Evolutionary conservation across 2,113 vertebrate genomes (phyloP).

Genomic region (Gallinago jamesoni): DNA sequence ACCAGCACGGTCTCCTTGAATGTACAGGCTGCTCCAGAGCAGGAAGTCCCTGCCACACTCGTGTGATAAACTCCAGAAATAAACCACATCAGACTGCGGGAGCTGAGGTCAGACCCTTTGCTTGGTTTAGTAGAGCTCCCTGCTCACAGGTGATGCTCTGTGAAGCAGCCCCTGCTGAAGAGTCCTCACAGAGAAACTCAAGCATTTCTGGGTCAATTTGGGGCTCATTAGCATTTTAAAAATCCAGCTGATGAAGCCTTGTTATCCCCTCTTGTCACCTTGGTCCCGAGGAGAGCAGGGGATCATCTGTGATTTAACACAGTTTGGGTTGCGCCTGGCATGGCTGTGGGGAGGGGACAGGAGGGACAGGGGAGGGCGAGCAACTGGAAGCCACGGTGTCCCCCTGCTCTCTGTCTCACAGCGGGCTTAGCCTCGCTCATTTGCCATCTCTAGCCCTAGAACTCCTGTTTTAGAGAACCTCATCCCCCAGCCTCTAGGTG

Average conservation of each 20-base stretch:
- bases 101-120: neutral
- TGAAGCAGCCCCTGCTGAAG: neutral
- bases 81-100: rapidly evolving
- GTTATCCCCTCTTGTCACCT: neutral
- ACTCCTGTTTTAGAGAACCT: neutral
- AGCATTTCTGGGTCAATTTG: neutral
- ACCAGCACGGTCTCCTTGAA: neutral
- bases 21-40: neutral
- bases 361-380: too few species aligned
- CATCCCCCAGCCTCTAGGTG: neutral
- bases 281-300: neutral
- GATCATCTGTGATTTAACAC: neutral
- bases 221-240: neutral
- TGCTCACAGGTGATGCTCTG: neutral
- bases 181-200: neutral
- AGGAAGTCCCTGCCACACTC: neutral
- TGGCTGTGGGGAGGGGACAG: neutral
- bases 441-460: neutral
- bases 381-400: rapidly evolving
- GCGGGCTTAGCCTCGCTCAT: neutral
- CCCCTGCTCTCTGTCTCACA: neutral
- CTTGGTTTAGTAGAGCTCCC: neutral
- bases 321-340: too few species aligned
- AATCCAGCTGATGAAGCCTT: neutral
- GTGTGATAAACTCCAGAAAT: neutral